Evolutionary conservation across 2,797 vertebrate species (phyloP), one percentile per base, ranked within the genome.

Genomic region (Alectoris magna): DNA sequence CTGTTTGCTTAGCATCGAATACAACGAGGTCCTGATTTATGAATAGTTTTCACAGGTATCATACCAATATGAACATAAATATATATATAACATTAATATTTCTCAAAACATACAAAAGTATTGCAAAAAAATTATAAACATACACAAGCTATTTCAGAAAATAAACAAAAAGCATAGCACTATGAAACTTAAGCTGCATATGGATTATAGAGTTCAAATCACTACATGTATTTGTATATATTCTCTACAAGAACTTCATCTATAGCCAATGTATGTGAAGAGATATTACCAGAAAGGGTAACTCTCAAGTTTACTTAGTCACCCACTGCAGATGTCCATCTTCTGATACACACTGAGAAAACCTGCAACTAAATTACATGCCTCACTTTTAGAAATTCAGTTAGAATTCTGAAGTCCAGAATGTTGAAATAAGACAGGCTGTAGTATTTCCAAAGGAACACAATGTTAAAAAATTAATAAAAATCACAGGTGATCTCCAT

Each of bases 351-450:
- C 46, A 10, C 26, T 39, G 36, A 39, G 41, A 69, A 81, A 16
- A 17, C 74, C 62, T 19, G 19, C 27, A 67, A 43, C 34, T 38
- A 41, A 9, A 9, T 38, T 31, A 48, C 58, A 38, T 38, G 11
- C 5, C n/a, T 76, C 18, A 38, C 26, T 39, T 56, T 66, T 2
- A 10, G 23, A 55, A 29, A 34, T 53, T 31, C 0, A 31, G 23
- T 17, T 21, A 13, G 43, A 62, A 6, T 69, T 51, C 18, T 41
- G 23, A 75, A 59, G 46, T 22, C 17, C 34, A 22, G 2, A 16
- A 46, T 4, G 43, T 6, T 0, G 0, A 38, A 75, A 77, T 10
- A 67, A 6, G 19, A 7, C 36, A 60, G 84, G 75, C 4, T 5
- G 23, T 3, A 23, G 6, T 0, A 3, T 63, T 63, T 87, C 51